Evolutionary conservation across 2,888 invertebrate genomes (phyloP).

Genomic region (Chirona hameri): DNA sequence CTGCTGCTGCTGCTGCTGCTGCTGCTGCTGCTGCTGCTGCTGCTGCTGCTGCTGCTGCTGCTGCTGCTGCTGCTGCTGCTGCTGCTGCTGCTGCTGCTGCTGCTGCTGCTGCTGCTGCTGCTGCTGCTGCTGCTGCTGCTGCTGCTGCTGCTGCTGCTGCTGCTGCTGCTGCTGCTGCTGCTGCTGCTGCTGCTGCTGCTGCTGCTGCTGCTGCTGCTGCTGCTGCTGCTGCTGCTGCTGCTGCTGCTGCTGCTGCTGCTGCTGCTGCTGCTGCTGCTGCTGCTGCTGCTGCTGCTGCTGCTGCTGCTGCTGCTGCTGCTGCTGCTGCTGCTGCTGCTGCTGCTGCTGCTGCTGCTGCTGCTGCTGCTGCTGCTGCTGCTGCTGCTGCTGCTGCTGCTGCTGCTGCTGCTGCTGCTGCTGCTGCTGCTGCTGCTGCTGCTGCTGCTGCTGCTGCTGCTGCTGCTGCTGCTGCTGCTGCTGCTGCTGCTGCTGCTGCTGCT

Average conservation of each 20-base stretch:
- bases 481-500: conserved; percentile 32
- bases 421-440: conserved; percentile 32
- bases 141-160: conserved; percentile 32
- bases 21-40: conserved; percentile 32
- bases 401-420: conserved; percentile 32
- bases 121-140: conserved; percentile 32
- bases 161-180: conserved; percentile 32
- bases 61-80: conserved; percentile 32
- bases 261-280: conserved; percentile 32
- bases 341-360: conserved; percentile 32
- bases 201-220: conserved; percentile 32
- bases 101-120: conserved; percentile 32
- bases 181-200: conserved; percentile 32
- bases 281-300: conserved; percentile 32
- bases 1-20: conserved; percentile 32
- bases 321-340: conserved; percentile 32
- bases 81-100: conserved; percentile 32
- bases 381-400: conserved; percentile 32
- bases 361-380: conserved; percentile 32
- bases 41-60: conserved; percentile 32
- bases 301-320: conserved; percentile 32
- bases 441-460: conserved; percentile 32
- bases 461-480: conserved; percentile 32
- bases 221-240: conserved; percentile 32
- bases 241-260: conserved; percentile 32